Evolutionary conservation across 2,797 vertebrate species (phyloP), one percentile per base, ranked within the genome.

Genomic region (Gastrophryne carolinensis): DNA sequence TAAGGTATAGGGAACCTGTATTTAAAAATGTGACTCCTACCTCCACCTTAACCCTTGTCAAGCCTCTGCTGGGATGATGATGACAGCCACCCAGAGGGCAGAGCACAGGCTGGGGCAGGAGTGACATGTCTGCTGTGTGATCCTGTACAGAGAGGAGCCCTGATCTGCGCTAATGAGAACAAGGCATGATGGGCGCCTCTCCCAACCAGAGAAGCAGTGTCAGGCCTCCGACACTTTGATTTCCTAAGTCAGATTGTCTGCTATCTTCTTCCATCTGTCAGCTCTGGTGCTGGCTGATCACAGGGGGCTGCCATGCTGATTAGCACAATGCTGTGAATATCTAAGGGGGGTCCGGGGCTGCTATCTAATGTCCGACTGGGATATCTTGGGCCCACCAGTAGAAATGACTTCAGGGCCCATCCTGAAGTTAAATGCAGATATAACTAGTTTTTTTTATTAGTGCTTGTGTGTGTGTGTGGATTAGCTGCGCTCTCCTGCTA

Each of bases 211-310:
- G 63, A 56, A 57, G 50, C 57, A 41, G 15, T 73, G 61, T 65
- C 72, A 65, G 13, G 39, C 15, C 39, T 44, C 64, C 26, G 32
- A 65, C 37, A 56, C 72, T 73, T 73, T 73, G 61, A 56, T 73
- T 72, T 72, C 21, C 32, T 37, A 29, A 26, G 34, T 39, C 27
- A 24, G 19, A 11, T 72, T 37, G 13, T 24, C 57, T 26, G 19
- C 35, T 2, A 60, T 6, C 23, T 62, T 37, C 47, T 53, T 64
- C n/a, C 34, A 11, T 50, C 71, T 64, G 70, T 73, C 71, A 73
- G 27, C 60, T 72, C 8, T 30, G 17, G 60, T 44, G 62, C 58
- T 62, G 2, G 11, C 23, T 13, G 21, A 63, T 73, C 61, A 65
- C 19, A 73, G 61, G 27, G 29, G 23, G 49, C 23, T 52, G 17